A percentile compares a stretch with the other conserved stretches of the same genome.
Conservation (phyloP, 2,113 vertebrate genomes). For the Oryzias javanicus region DNA sequence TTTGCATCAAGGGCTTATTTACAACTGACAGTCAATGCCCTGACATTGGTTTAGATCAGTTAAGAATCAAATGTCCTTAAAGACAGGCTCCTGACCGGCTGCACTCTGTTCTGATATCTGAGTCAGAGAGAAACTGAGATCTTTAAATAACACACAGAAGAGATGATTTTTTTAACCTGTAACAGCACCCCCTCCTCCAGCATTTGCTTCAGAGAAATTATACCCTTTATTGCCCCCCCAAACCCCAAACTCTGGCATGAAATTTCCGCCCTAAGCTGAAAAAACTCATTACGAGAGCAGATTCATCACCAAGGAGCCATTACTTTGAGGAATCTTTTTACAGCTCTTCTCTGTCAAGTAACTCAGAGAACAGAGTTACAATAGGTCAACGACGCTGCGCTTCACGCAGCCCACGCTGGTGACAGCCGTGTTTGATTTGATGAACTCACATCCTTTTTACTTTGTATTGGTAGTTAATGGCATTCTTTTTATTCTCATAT, state of each 20-base stretch:
- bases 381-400: conserved; percentile 25
- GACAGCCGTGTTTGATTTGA: conserved; percentile 31
- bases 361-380: conserved; percentile 39
- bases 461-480: background rate
- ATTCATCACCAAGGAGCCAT: conserved; percentile 3
- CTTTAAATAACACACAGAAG: background rate
- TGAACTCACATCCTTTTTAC: background rate
- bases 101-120: no score
- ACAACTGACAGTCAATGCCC: no score
- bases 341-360: conserved; percentile 42
- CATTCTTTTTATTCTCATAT: no score
- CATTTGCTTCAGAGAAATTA: background rate
- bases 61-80: background rate
- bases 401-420: conserved; percentile 31
- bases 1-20: background rate
- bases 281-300: background rate
- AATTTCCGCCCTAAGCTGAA: background rate
- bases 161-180: background rate
- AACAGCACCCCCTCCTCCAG: background rate
- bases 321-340: conserved; percentile 16
- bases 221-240: background rate
- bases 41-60: no score
- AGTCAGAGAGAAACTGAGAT: no score
- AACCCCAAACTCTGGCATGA: background rate
- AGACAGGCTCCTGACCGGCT: background rate